Conservation (phyloP, 2,888 invertebrate genomes). For the Drosophila melanosoma region DNA sequence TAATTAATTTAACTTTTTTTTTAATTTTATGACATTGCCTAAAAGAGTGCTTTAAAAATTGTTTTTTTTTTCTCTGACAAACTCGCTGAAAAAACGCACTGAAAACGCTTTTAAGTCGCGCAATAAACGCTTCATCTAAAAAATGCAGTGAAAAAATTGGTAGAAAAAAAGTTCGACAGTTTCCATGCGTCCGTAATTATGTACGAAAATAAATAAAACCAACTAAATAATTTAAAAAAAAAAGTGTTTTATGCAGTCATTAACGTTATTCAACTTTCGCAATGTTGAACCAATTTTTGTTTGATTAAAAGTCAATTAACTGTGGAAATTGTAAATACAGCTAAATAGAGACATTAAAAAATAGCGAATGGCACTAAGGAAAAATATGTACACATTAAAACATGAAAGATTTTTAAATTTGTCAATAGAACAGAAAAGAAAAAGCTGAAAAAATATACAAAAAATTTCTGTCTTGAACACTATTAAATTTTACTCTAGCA, state of each 20-base stretch:
- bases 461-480: slow-evolving; percentile 50
- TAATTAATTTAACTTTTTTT: not conserved
- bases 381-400: not conserved
- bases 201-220: not conserved
- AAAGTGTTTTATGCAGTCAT: not conserved
- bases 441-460: slow-evolving; percentile 1
- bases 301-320: slow-evolving; percentile 4
- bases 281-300: not conserved
- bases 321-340: not conserved
- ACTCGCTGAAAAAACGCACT: slow-evolving; percentile 7
- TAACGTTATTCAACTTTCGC: not conserved
- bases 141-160: not conserved
- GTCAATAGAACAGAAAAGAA: not conserved
- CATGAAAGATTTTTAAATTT: not conserved
- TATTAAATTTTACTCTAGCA: not conserved
- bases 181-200: no score
- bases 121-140: not conserved
- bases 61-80: no score
- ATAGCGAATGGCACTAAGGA: not conserved
- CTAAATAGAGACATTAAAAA: not conserved
- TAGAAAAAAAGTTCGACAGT: not conserved
- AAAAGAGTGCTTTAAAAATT: slow-evolving; percentile 28
- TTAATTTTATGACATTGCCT: not conserved
- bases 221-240: not conserved
- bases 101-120: slow-evolving; percentile 12